phyloP scores from a whole-genome alignment of 2,888 invertebrate genomes.

The Nephrotoma guestfalica region DNA sequence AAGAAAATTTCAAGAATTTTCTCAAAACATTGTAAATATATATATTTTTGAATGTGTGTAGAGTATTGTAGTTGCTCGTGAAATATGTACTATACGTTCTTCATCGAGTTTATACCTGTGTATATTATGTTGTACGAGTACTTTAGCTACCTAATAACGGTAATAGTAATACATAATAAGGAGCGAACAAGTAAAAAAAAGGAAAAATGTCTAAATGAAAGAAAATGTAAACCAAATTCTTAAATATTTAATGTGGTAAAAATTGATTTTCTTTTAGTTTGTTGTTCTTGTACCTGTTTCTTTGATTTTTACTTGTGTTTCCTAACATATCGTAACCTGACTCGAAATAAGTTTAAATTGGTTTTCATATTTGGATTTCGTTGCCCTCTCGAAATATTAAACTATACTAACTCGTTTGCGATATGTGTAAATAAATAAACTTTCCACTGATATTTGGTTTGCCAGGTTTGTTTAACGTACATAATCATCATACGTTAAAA shows the following conservation, averaged over 20 bases:
- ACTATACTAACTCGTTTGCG: no score
- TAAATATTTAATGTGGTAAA: neutral
- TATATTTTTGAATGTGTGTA: neutral
- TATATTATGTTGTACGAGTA: neutral
- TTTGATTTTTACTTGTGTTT: neutral
- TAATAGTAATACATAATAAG: neutral
- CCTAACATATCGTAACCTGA: neutral
- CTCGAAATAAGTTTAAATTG: no score
- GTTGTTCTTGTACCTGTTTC: neutral
- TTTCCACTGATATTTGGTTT: neutral
- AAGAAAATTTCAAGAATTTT: neutral
- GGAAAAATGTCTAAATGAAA: neutral
- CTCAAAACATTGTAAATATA: neutral
- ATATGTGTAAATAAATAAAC: neutral
- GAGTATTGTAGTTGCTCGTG: neutral
- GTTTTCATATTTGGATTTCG: no score
- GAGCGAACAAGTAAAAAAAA: neutral
- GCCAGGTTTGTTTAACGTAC: neutral
- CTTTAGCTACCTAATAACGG: neutral
- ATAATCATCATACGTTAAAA: neutral
- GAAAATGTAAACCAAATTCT: neutral
- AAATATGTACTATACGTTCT: neutral
- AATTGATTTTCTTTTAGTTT: neutral
- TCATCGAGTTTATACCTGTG: neutral
- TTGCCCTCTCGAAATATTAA: no score